Base-by-base conservation (phyloP, 1,140 invertebrate species). In the Dufourea novaeangliae region DNA sequence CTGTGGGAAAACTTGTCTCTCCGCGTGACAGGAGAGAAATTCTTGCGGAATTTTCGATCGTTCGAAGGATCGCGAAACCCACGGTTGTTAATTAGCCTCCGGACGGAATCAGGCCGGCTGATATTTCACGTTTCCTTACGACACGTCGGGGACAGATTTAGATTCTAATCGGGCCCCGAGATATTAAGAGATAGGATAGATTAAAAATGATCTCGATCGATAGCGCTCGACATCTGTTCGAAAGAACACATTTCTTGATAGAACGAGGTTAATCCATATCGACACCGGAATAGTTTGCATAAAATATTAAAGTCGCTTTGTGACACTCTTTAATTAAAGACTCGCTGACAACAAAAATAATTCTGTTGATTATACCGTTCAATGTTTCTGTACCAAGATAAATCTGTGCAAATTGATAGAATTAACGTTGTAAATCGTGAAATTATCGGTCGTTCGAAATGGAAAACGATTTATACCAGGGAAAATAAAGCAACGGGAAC, bases 71-170 rank as follows among this genome's bases (percentile, higher is more conserved):
- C 52, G 27, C 67, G 67, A 69, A 22, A 41, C 29, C 29, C 34
- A 37, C 34, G 34, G 34, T 8, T n/a, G n/a, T n/a, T 57, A 70
- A 70, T 70, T 70, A 70, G 52, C 29, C 14, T 5, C 20, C 20
- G 12, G n/a, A 57, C 52, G 20, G 56, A 57, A 70, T 41, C 52
- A 27, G 25, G 11, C 41, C 41, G 12, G 3, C 67, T 70, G 67
- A 70, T 70, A 70, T 70, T 70, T 70, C 67, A 70, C 67, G 67
- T 70, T 70, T 70, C 57, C 52, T 70, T 69, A 56, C 67, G 34
- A 69, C 67, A 69, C 4, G 25, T 27, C n/a, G 6, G 11, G 12
- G 46, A 56, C 50, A 69, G 46, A 68, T 69, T 56, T 20, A 69
- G 67, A 69, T 69, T 69, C 32, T 57, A 41, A 70, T 70, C 67